Evolutionary conservation across 2,797 vertebrate genomes (phyloP), one percentile per base, ranked within the genome.

Genomic region (Margarornis squamiger): DNA sequence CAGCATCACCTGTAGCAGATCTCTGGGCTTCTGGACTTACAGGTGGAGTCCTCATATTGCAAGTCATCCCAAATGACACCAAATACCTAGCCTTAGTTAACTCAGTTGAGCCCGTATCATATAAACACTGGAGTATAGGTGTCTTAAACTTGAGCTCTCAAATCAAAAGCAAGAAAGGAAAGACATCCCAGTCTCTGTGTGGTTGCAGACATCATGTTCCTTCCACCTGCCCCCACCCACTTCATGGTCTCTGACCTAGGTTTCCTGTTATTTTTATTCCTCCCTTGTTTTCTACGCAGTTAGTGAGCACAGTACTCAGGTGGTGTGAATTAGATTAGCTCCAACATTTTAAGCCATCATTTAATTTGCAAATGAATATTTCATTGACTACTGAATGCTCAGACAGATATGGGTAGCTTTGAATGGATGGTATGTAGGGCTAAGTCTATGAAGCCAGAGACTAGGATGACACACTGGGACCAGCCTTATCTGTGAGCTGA

Each of bases 331-430:
- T 94, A 74, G 67, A 92, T 87, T 87, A 87, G 20, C 45, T 91
- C 45, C 30, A 79, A 23, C 82, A 76, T 86, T 91, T 96, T 76
- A 88, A 91, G 59, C 23, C 39, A 82, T 72, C 55, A 76, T 95
- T 95, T 90, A 90, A 88, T 92, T 93, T 92, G 20, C 70, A 94
- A 78, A 79, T 72, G 17, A 88, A 86, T 94, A 68, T 92, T 95
- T 92, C 81, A 66, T 54, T 92, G 51, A 36, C 67, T 84, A 46
- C 39, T 68, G 74, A 84, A 65, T 78, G 39, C 83, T 90, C 39
- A 86, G 59, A 67, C 59, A 76, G n/a, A 68, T 1, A 0, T 27
- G 38, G 34, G 54, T 78, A 84, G 15, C 29, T 93, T 86, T 3
- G 0, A 59, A 62, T 22, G 36, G 15, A 19, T 58, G 15, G 10